Evolutionary conservation across 2,888 invertebrate species (phyloP), one percentile per base, ranked within the genome.

Genomic region (Eumerus sabulonum): DNA sequence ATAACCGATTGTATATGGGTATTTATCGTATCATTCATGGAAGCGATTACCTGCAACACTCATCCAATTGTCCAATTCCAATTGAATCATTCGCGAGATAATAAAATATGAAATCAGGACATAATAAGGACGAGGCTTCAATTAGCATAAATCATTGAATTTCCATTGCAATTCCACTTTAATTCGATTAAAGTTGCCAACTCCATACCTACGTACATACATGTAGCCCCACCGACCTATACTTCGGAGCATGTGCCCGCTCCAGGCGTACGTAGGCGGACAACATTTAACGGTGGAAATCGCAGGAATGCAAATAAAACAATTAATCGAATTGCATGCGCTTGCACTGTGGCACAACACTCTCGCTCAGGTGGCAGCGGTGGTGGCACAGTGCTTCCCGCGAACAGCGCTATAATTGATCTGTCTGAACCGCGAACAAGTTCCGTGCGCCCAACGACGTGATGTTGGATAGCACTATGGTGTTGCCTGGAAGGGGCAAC

Each of bases 251-350:
- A 36, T 66, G 53, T 51, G 59, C 51, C 27, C 51, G 9, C 40
- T 66, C 57, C 42, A 48, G 44, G 14, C 60, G 72, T 54, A 11
- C 11, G 11, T 66, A 47, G 72, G 62, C 19, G 53, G 47, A 40
- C 27, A 18, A 47, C 51, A 77, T 63, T 77, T 73, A 57, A 72
- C 64, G 56, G 27, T 76, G 66, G 17, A 72, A 66, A 76, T 72
- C 72, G 62, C 53, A 13, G 67, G 72, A 77, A 77, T 53, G 72
- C 77, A 77, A 77, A 77, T 77, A 77, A 77, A 73, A 77, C 77
- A 73, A 77, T 77, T 73, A 77, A 73, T 73, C 67, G 67, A 68
- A 47, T 45, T 64, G 36, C 60, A 76, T 76, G 40, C 11, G 36
- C 36, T 36, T 36, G 59, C 57, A 42, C 36, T 62, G 64, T 54